A percentile compares a stretch with the other conserved stretches of the same genome.
Evolutionary conservation across 2,113 vertebrate genomes (phyloP).

Genomic region (Amazona vittata): DNA sequence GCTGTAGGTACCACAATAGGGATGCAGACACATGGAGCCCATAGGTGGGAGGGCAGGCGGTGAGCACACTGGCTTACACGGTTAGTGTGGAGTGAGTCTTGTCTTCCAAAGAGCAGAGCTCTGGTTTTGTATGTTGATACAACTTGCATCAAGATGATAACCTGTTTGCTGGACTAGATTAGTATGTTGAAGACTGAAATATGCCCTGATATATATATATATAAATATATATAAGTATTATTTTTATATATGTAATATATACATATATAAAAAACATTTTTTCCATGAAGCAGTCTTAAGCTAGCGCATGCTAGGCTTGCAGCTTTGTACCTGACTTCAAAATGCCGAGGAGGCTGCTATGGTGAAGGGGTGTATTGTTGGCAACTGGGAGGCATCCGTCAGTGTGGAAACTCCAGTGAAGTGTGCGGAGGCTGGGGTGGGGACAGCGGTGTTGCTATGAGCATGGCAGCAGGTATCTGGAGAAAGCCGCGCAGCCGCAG

Average conservation of each 20-base stretch:
- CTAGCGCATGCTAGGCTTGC: background rate
- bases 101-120: background rate
- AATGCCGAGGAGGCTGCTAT: background rate
- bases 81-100: background rate
- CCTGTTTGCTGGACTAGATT: background rate
- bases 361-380: background rate
- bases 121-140: background rate
- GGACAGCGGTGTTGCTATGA: conserved; percentile 42
- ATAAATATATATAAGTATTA: background rate
- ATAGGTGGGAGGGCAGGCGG: background rate
- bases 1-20: background rate
- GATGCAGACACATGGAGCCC: background rate
- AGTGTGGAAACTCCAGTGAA: conserved; percentile 42
- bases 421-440: conserved; percentile 47
- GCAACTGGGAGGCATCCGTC: background rate
- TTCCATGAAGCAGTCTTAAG: background rate
- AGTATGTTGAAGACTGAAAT: conserved; percentile 28
- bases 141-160: conserved; percentile 23
- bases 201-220: rapidly evolving
- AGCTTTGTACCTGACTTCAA: conserved; percentile 32
- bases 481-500: background rate
- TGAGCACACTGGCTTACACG: background rate
- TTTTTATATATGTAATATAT: background rate
- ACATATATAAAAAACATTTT: rapidly evolving
- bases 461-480: conserved; percentile 12